These are phyloP conservation scores for Enhydra lutris DNA, from an alignment of 2,113 vertebrate species.

Conservation along the genomic window DNA sequence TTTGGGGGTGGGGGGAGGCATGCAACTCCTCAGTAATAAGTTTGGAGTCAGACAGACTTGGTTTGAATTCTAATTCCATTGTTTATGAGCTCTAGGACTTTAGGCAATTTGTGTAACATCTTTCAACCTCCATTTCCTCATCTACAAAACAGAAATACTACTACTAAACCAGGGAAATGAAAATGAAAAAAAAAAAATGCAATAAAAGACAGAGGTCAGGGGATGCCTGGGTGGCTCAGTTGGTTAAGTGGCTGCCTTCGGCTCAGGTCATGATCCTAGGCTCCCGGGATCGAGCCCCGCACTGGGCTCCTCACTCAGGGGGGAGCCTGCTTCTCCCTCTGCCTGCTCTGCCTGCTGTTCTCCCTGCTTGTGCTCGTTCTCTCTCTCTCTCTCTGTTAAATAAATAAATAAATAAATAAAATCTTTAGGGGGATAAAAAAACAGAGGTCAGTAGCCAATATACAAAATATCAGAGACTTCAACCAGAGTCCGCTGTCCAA, in stretches of 20 bases:
- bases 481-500: not conserved
- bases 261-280: too few species aligned
- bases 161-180: not conserved
- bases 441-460: not conserved
- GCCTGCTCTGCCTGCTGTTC: too few species aligned
- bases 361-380: too few species aligned
- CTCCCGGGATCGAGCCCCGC: too few species aligned
- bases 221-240: too few species aligned
- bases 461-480: not conserved
- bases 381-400: too few species aligned
- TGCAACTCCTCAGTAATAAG: fast-evolving
- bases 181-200: not conserved
- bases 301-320: too few species aligned
- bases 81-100: not conserved
- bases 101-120: not conserved
- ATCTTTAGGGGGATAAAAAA: not conserved
- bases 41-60: not conserved
- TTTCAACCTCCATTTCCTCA: not conserved
- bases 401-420: too few species aligned
- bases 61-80: not conserved
- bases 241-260: too few species aligned
- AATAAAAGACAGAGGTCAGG: not conserved
- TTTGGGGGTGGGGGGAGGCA: not conserved
- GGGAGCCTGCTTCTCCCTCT: too few species aligned
- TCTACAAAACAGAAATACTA: not conserved